Evolutionary conservation across 2,888 invertebrate species (phyloP).

Genomic region (Tetranychus piercei): DNA sequence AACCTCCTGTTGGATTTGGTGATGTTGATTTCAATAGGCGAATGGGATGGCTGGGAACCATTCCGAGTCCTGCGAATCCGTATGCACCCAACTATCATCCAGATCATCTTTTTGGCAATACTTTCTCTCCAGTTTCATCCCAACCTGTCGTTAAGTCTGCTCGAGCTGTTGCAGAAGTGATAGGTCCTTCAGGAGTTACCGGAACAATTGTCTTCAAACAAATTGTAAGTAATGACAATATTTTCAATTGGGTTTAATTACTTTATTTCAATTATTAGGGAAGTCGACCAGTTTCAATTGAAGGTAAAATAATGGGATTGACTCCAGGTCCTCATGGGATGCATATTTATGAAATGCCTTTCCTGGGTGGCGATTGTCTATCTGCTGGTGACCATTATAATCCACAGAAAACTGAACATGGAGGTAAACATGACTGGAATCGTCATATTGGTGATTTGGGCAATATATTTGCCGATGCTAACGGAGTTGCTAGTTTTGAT

Average conservation of each 20-base stretch:
- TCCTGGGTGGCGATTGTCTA: constrained; percentile 81
- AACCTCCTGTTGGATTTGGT: not conserved
- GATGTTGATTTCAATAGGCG: constrained; percentile 2
- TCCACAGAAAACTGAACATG: constrained; percentile 55
- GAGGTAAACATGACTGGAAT: constrained; percentile 14
- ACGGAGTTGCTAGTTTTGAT: constrained; percentile 47
- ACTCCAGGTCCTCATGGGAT: constrained; percentile 63
- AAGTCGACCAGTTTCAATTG: constrained; percentile 37
- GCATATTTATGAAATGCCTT: constrained; percentile 89
- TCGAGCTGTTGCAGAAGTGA: not conserved
- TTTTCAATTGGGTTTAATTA: not conserved
- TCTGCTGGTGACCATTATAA: constrained; percentile 88
- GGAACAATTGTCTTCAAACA: constrained; percentile 4
- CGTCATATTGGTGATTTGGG: constrained; percentile 36
- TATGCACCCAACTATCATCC: not conserved
- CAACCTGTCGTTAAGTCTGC: not conserved
- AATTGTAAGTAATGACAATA: not conserved
- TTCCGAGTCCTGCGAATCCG: not conserved
- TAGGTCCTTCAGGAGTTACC: not conserved
- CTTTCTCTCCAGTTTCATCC: not conserved
- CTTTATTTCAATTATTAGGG: not conserved
- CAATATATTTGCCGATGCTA: constrained; percentile 48
- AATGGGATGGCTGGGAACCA: constrained; percentile 2
- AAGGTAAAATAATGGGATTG: constrained; percentile 61
- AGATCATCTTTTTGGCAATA: not conserved